Base-by-base conservation (phyloP, 2,797 vertebrate genomes). In the Crax fasciolata region DNA sequence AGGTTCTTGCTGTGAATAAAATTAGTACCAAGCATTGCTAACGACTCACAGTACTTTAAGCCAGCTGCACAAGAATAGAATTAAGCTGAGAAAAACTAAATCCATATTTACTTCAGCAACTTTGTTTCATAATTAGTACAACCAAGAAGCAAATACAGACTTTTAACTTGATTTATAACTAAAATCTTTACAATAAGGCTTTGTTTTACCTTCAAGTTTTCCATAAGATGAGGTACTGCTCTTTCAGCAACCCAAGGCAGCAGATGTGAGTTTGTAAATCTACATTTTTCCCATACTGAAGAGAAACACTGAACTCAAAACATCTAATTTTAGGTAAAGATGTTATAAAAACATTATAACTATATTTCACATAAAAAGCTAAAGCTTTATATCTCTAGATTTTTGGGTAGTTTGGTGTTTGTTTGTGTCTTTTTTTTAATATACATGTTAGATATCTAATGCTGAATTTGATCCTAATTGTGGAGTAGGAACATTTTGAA, bases 1-100 rank as follows among this genome's bases (percentile, higher is more conserved):
- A 94, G 89, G 80, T 81, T 86, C 57, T 78, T 67, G 85, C 85
- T 89, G 20, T 39, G 72, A 95, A 85, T 87, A 95, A 77, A 95
- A 93, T 94, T 95, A 94, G 89, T 89, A 87, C 62, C 48, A 46
- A 80, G 89, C 46, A 85, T 43, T 25, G 55, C 84, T 82, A 93
- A 94, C 76, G 67, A 89, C 38, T 95, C 80, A 68, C 57, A 73
- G 43, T 30, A 55, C 46, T 23, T 61, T 75, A 83, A 71, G 25
- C 19, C 79, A 78, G 59, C 59, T 73, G 78, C 46, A 81, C 6
- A 90, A 38, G 48, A 94, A 66, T 30, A 89, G 72, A 95, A 88
- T 30, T 73, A 81, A 80, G 43, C 59, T 67, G 39, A 89, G 55
- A 24, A 84, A 91, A 95, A 88, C n/a, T 38, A 71, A 90, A 88